These are phyloP conservation scores for Ecliptopera silaceata DNA, from an alignment of 2,888 invertebrate genomes.

Conservation along the genomic window DNA sequence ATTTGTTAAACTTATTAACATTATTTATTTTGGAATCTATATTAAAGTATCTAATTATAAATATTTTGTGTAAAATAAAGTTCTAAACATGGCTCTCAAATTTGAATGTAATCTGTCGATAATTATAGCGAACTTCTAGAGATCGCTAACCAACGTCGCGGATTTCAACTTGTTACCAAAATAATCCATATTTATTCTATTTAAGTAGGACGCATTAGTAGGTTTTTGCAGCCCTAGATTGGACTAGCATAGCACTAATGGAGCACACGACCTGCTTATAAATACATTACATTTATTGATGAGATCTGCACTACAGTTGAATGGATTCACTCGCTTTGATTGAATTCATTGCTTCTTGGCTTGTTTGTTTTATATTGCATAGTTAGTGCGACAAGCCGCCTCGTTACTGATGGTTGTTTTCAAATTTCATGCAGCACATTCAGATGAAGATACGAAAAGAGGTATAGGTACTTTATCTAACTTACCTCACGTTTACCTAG, in stretches of 20 bases:
- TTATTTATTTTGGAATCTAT: too few relatives aligned
- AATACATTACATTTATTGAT: conserved; percentile 28
- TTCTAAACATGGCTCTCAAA: too few relatives aligned
- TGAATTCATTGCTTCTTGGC: conserved; percentile 20
- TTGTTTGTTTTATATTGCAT: conserved; percentile 16
- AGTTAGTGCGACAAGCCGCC: not conserved
- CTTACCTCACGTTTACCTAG: too few relatives aligned
- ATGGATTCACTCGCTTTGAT: conserved; percentile 24
- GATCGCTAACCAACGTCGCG: too few relatives aligned
- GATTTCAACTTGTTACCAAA: too few relatives aligned
- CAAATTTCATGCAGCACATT: conserved; percentile 34
- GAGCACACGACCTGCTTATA: conserved; percentile 21
- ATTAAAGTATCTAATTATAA: too few relatives aligned
- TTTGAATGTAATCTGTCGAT: too few relatives aligned
- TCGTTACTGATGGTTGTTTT: conserved; percentile 4
- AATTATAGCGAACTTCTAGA: too few relatives aligned
- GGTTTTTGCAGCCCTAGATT: conserved; percentile 20
- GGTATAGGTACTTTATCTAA: too few relatives aligned
- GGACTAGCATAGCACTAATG: conserved; percentile 30
- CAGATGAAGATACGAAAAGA: conserved; percentile 33
- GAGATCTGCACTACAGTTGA: conserved; percentile 20
- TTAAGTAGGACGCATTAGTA: not conserved
- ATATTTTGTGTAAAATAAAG: too few relatives aligned
- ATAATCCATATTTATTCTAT: too few relatives aligned
- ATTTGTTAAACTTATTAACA: too few relatives aligned